Evolutionary conservation across 2,113 vertebrate genomes (phyloP).

Genomic region (Lonchura striata): DNA sequence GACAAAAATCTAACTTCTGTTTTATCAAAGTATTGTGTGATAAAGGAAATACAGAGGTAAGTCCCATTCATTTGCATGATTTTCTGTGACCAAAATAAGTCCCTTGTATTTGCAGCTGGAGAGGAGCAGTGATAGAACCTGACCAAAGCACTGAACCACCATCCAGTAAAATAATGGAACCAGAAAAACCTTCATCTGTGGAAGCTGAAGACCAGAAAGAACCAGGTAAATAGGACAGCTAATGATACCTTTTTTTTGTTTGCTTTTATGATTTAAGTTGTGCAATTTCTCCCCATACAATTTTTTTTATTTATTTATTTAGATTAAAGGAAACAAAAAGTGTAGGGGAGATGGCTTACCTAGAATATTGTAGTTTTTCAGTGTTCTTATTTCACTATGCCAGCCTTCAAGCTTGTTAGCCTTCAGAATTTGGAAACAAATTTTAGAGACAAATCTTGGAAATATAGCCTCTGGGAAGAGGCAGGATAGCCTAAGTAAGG

Average conservation of each 20-base stretch:
- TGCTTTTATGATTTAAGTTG: neutral
- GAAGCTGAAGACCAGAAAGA: slow-evolving; percentile 30
- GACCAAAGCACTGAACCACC: slow-evolving; percentile 75
- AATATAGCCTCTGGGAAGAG: neutral
- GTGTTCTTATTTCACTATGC: neutral
- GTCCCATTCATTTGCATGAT: neutral
- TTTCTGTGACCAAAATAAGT: neutral
- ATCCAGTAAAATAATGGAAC: slow-evolving; percentile 59
- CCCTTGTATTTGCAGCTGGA: slow-evolving; percentile 75
- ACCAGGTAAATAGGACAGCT: slow-evolving; percentile 68
- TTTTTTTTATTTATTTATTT: neutral
- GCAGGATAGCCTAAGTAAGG: neutral
- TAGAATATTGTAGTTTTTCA: neutral
- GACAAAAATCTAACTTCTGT: neutral
- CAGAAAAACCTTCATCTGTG: slow-evolving; percentile 51
- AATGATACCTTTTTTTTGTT: neutral
- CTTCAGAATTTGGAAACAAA: neutral
- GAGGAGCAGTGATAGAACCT: slow-evolving; percentile 82
- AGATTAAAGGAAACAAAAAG: neutral
- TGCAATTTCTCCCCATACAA: neutral
- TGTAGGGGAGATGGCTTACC: neutral
- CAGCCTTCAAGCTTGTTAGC: neutral
- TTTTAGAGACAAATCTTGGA: neutral
- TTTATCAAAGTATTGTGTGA: neutral
- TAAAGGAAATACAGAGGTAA: neutral